Evolutionary conservation across 2,888 invertebrate species (phyloP).

Genomic region (Odontocolon sp.): DNA sequence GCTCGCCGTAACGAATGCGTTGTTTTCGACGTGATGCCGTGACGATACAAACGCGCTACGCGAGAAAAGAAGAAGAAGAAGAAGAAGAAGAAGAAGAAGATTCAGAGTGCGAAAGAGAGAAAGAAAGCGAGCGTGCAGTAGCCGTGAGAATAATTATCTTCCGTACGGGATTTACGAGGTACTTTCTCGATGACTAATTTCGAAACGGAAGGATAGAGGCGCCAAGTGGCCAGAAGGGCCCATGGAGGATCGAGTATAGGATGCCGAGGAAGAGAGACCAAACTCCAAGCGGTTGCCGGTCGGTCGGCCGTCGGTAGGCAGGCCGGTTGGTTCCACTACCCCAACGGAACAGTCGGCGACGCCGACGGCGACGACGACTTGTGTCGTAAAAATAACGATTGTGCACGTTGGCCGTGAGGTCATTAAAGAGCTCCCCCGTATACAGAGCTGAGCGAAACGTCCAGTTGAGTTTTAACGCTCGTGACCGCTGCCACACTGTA

Average conservation of each 20-base stretch:
- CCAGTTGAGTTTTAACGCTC: slow-evolving; percentile 68
- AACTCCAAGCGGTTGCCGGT: neutral
- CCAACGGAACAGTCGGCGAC: no score
- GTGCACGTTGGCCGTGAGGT: slow-evolving; percentile 68
- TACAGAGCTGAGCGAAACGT: slow-evolving; percentile 59
- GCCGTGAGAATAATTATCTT: slow-evolving; percentile 60
- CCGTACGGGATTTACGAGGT: slow-evolving; percentile 61
- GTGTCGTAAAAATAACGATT: slow-evolving; percentile 72
- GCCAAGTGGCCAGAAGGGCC: neutral
- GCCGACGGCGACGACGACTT: slow-evolving; percentile 34
- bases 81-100: neutral
- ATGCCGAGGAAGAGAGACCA: neutral
- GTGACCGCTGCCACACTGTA: slow-evolving; percentile 43
- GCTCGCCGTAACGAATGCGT: slow-evolving; percentile 24
- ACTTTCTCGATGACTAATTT: slow-evolving; percentile 63
- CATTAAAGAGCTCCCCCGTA: slow-evolving; percentile 73
- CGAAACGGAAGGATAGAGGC: slow-evolving; percentile 13
- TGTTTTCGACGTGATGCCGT: slow-evolving; percentile 36
- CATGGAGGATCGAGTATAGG: no score
- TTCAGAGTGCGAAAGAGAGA: neutral
- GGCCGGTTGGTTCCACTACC: slow-evolving; percentile 24
- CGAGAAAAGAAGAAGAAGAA: neutral
- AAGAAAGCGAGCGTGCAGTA: slow-evolving; percentile 7
- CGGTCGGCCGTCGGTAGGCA: neutral
- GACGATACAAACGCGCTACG: neutral